phyloP scores from a whole-genome alignment of 2,113 vertebrate genomes.

The Notothenia coriiceps region DNA sequence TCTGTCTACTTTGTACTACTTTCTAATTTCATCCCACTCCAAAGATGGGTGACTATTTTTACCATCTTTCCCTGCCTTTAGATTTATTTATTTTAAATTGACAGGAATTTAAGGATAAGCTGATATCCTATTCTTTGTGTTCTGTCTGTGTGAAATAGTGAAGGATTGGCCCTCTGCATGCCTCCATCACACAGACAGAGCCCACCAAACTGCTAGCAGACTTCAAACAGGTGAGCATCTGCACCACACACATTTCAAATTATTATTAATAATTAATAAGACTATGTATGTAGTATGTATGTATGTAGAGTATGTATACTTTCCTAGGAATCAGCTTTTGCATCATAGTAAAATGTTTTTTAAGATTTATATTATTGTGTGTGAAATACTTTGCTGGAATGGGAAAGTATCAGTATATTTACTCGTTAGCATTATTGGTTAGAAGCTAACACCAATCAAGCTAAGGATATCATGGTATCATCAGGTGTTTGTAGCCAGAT shows the following conservation, averaged over 20 bases:
- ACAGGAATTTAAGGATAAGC: conserved; percentile 31
- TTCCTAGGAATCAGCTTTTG: background rate
- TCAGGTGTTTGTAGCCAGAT: background rate
- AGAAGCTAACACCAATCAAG: background rate
- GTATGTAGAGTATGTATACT: background rate
- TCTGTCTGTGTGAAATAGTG: conserved; percentile 33
- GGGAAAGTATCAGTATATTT: background rate
- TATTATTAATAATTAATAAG: background rate
- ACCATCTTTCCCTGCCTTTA: conserved; percentile 13
- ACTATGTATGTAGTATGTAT: no score
- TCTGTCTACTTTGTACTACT: conserved; percentile 2
- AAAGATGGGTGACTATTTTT: conserved; percentile 33
- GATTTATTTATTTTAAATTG: conserved; percentile 19
- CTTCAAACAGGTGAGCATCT: conserved; percentile 75
- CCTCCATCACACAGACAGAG: conserved; percentile 43
- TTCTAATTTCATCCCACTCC: conserved; percentile 11
- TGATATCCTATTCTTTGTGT: background rate
- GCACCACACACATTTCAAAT: conserved; percentile 27
- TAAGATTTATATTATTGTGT: background rate
- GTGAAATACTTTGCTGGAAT: background rate
- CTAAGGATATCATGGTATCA: background rate
- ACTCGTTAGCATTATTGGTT: background rate
- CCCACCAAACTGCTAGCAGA: conserved; percentile 33
- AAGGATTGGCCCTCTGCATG: conserved; percentile 40
- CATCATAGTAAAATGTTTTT: background rate